Percentiles rank a stretch among this genome's conserved stretches.
phyloP scores from a whole-genome alignment of 2,113 vertebrate species.

The Poeciliopsis turrubarensis region DNA sequence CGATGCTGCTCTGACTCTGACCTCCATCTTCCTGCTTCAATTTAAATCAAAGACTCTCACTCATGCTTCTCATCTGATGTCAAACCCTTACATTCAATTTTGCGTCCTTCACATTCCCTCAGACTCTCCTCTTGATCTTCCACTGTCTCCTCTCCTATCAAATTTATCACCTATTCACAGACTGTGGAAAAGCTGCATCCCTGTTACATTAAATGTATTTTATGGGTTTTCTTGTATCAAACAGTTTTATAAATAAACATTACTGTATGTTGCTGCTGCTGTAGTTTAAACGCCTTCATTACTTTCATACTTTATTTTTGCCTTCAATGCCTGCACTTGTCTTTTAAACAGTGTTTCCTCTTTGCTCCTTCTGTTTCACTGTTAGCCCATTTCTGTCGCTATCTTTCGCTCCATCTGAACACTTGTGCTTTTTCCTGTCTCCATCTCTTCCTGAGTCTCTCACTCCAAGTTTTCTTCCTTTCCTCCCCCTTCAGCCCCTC shows the following conservation, averaged over 20 bases:
- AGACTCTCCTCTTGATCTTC: neutral
- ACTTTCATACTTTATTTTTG: constrained; percentile 6
- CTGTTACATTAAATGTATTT: neutral
- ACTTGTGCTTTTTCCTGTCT: neutral
- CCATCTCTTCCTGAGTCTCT: constrained; percentile 31
- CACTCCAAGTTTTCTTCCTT: neutral
- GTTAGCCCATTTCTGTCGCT: neutral
- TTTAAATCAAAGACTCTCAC: constrained; percentile 1
- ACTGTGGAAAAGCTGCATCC: neutral
- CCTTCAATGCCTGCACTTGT: neutral
- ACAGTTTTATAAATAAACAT: neutral
- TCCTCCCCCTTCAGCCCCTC: neutral
- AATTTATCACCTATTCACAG: neutral
- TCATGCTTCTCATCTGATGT: neutral
- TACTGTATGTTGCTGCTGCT: neutral
- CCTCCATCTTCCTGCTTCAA: neutral
- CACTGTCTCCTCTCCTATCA: neutral
- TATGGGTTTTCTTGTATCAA: neutral
- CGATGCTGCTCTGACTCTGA: neutral
- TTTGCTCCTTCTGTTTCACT: constrained; percentile 5
- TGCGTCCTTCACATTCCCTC: neutral
- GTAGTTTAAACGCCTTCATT: constrained; percentile 7
- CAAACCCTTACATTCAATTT: neutral
- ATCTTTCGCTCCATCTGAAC: constrained; percentile 20
- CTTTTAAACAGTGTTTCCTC: neutral